Evolutionary conservation across 2,797 vertebrate species (phyloP).

Genomic region (Craterocephalus amniculus): DNA sequence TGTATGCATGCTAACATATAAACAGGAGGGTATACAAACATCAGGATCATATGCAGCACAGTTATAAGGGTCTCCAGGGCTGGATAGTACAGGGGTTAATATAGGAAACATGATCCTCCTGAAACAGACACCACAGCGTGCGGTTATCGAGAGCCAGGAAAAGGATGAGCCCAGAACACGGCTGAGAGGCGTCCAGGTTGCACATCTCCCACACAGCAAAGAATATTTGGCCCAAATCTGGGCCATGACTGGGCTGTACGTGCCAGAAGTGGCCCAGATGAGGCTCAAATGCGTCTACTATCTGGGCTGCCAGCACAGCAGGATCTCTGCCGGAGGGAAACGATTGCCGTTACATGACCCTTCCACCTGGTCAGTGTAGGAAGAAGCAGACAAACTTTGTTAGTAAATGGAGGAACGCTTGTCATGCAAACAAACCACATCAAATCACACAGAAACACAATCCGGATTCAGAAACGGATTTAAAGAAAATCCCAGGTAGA

Average conservation of each 20-base stretch:
- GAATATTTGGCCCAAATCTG: neutral
- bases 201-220: conserved; percentile 19
- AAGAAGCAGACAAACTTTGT: conserved; percentile 56
- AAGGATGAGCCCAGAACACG: conserved; percentile 47
- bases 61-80: conserved; percentile 53
- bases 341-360: conserved; percentile 19
- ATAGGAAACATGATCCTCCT: conserved; percentile 55
- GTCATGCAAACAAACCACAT: conserved; percentile 66
- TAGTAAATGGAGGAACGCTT: conserved; percentile 63
- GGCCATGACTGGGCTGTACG: neutral
- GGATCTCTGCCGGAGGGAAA: conserved; percentile 21
- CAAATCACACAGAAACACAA: conserved; percentile 27
- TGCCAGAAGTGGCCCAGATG: neutral
- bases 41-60: conserved; percentile 54
- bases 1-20: conserved; percentile 52
- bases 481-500: conserved; percentile 21
- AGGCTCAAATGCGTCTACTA: neutral
- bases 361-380: conserved; percentile 62
- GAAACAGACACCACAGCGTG: conserved; percentile 67
- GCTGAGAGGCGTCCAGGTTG: conserved; percentile 35
- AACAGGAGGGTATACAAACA: conserved; percentile 34
- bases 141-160: conserved; percentile 65
- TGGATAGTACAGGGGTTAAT: conserved; percentile 57
- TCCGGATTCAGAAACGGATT: conserved; percentile 6
- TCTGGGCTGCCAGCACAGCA: conserved; percentile 13